Conservation (phyloP, 1,140 invertebrate species). For the Teleopsis dalmanni region DNA sequence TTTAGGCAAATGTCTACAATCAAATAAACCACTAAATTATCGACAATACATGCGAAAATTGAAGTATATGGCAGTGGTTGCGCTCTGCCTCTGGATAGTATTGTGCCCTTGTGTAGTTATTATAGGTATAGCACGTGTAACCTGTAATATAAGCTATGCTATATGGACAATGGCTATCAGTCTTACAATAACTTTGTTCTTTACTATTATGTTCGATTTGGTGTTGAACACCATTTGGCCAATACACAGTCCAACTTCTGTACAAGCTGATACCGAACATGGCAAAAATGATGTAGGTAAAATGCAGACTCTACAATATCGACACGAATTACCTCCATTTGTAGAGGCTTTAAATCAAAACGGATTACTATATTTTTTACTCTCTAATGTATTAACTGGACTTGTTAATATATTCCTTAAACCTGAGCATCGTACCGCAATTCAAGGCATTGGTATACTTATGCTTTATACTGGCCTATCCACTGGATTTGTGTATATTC, state of each 20-base stretch:
- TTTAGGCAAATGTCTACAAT: conserved; percentile 55
- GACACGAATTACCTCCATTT: not conserved
- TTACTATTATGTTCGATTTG: conserved; percentile 39
- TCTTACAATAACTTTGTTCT: conserved; percentile 46
- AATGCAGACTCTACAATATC: too few relatives aligned
- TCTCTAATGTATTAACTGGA: conserved; percentile 30
- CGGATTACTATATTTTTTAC: conserved; percentile 23
- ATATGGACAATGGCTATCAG: conserved; percentile 63
- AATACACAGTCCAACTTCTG: not conserved
- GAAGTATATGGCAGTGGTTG: conserved; percentile 42
- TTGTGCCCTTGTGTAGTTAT: conserved; percentile 46
- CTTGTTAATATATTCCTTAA: conserved; percentile 28
- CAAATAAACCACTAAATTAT: conserved; percentile 31
- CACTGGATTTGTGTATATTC: conserved; percentile 15
- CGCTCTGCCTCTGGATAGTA: conserved; percentile 46
- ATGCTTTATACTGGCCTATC: conserved; percentile 23
- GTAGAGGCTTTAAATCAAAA: conserved; percentile 28
- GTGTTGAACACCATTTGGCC: conserved; percentile 9
- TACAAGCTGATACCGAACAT: not conserved
- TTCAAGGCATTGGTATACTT: conserved; percentile 22
- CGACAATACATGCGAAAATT: conserved; percentile 27
- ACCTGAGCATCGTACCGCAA: conserved; percentile 16
- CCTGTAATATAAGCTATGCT: conserved; percentile 71
- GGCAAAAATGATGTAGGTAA: not conserved
- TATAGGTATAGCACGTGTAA: conserved; percentile 57